phyloP scores from a whole-genome alignment of 2,113 vertebrate genomes.

The Speoplatyrhinus poulsoni region DNA sequence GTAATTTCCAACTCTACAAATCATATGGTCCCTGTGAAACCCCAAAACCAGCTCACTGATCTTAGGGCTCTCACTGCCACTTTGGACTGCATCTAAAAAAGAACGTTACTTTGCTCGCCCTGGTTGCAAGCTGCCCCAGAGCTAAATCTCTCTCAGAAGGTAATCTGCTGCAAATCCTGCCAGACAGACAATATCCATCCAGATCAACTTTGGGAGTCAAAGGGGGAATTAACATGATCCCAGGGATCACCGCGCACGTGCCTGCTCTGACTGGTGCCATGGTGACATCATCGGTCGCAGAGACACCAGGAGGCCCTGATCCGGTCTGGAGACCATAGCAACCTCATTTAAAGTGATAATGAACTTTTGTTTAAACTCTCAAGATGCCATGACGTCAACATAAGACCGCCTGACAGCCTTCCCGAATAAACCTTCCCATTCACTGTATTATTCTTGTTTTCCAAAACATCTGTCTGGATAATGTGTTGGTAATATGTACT shows the following conservation, averaged over 20 bases:
- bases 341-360: no score
- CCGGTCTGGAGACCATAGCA: not conserved
- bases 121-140: conserved; percentile 42
- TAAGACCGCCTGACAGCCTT: no score
- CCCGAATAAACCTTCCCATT: no score
- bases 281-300: not conserved
- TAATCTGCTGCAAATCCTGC: conserved; percentile 69
- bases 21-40: no score
- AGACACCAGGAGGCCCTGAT: not conserved
- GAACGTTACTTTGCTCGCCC: conserved; percentile 28
- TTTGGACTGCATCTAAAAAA: conserved; percentile 20
- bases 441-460: no score
- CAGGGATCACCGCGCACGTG: conserved; percentile 11
- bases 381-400: no score
- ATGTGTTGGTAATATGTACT: no score
- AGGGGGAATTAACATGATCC: conserved; percentile 54
- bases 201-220: conserved; percentile 61
- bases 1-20: no score
- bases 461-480: no score
- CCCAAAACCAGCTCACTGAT: no score
- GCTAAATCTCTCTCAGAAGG: conserved; percentile 68
- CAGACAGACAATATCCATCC: conserved; percentile 56
- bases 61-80: not conserved
- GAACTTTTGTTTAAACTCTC: no score
- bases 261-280: conserved; percentile 17